Conservation (phyloP, 2,797 vertebrate species). For the Megalops cyprinoides region DNA sequence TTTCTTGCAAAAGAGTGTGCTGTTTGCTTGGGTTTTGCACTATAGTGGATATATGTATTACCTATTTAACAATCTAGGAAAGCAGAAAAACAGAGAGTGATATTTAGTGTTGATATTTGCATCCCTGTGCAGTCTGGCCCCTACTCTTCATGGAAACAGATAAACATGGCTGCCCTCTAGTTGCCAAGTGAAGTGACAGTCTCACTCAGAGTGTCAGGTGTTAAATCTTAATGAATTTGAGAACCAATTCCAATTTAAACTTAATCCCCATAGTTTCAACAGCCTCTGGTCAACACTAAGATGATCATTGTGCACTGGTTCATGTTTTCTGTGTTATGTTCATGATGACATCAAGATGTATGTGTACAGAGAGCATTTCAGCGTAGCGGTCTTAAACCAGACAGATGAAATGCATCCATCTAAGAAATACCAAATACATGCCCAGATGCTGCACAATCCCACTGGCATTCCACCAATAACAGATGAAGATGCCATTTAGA, state of each 20-base stretch:
- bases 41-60: no score
- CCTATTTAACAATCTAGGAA: slow-evolving; percentile 6
- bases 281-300: background rate
- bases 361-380: background rate
- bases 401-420: background rate
- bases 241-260: slow-evolving; percentile 14
- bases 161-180: slow-evolving; percentile 73
- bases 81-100: background rate
- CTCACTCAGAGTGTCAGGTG: slow-evolving; percentile 32
- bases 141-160: slow-evolving; percentile 41
- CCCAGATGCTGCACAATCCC: background rate
- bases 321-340: background rate
- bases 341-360: background rate
- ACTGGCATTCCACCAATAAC: background rate
- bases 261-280: slow-evolving; percentile 10
- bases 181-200: slow-evolving; percentile 65
- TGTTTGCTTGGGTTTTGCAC: no score
- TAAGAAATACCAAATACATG: background rate
- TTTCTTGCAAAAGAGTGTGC: no score
- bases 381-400: background rate
- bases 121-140: background rate
- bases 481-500: background rate
- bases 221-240: slow-evolving; percentile 28
- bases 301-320: background rate
- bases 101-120: background rate